Conservation (phyloP, 2,888 invertebrate genomes). For the Amiota communis region DNA sequence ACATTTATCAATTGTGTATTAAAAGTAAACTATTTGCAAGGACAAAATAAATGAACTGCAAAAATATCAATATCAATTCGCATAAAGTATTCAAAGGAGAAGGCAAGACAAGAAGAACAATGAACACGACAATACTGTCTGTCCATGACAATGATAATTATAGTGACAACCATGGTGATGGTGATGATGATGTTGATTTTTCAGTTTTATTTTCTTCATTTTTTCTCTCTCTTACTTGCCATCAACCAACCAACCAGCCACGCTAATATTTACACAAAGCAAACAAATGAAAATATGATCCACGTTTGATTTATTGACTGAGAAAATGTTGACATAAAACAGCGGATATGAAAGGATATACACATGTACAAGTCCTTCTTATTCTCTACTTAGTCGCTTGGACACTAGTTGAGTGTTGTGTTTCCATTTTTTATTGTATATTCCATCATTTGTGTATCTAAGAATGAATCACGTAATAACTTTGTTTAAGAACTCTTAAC, state of each 20-base stretch:
- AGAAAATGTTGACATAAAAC: constrained; percentile 62
- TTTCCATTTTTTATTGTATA: no score
- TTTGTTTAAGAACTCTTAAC: no score
- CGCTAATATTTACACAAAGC: neutral
- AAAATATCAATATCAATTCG: neutral
- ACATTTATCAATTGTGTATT: neutral
- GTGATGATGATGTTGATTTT: neutral
- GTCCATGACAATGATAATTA: neutral
- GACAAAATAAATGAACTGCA: no score
- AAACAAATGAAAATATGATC: neutral
- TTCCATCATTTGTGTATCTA: no score
- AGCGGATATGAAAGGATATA: constrained; percentile 31
- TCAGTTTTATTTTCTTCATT: neutral
- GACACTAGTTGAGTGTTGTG: no score
- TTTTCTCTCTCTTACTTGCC: neutral
- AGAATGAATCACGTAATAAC: no score
- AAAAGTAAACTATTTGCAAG: neutral
- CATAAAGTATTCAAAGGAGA: no score
- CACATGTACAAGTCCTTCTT: no score
- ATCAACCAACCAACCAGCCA: neutral
- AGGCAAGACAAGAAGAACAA: neutral
- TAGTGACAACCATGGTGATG: neutral
- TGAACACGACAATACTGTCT: neutral
- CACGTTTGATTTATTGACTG: constrained; percentile 59
- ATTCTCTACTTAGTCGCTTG: no score